Conservation (phyloP, 1,140 invertebrate genomes). For the Carposina sasakii region DNA sequence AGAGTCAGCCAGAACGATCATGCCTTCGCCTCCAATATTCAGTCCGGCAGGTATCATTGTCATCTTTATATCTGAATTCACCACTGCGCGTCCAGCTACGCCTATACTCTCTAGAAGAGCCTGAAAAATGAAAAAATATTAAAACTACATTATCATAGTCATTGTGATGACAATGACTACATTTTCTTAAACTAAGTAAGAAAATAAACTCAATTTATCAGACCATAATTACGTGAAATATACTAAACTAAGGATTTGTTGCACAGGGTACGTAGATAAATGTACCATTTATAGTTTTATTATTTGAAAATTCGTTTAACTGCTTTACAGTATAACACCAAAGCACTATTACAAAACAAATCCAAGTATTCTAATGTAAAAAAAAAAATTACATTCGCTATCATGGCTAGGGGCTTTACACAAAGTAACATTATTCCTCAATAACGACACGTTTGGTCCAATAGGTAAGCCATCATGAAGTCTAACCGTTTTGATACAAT, state of each 20-base stretch:
- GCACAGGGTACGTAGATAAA: too few species aligned
- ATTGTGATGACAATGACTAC: not conserved
- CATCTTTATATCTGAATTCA: conserved; percentile 13
- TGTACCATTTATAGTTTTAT: too few species aligned
- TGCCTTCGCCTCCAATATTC: conserved; percentile 46
- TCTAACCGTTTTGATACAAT: too few species aligned
- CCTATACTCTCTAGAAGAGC: conserved; percentile 26
- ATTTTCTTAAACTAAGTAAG: not conserved
- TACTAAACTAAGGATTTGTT: not conserved
- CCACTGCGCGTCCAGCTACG: conserved; percentile 26
- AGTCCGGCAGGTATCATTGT: conserved; percentile 45
- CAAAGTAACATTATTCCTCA: too few species aligned
- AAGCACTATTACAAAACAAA: too few species aligned
- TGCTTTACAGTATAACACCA: too few species aligned
- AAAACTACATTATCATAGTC: not conserved
- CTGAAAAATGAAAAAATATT: conserved; percentile 18
- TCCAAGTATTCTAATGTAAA: too few species aligned
- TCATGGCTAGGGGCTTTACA: too few species aligned
- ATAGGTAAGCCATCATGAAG: too few species aligned
- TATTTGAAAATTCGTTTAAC: too few species aligned
- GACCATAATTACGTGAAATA: not conserved
- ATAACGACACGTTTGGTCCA: too few species aligned
- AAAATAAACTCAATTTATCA: not conserved
- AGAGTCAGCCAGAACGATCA: conserved; percentile 41
- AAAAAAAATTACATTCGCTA: too few species aligned